Evolutionary conservation across 2,113 vertebrate species (phyloP), one percentile per base, ranked within the genome.

Genomic region (Mugil cephalus): DNA sequence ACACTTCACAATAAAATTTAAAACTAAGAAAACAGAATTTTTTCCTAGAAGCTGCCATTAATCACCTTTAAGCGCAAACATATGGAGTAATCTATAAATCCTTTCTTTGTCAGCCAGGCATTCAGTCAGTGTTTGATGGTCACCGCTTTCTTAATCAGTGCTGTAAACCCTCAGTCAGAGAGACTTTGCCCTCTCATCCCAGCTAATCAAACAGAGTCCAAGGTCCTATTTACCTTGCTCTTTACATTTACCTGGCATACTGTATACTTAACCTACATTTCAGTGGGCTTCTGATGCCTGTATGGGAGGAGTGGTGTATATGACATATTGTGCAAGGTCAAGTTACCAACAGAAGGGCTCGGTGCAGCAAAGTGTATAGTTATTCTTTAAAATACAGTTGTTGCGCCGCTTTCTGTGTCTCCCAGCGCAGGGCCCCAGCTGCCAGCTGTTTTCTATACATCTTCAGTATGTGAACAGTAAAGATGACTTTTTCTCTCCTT

Each of bases 201-300:
- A 84, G 80, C 88, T 90, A 86, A 86, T 88, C 85, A 92, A 90
- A 90, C 84, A 85, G 14, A 36, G 82, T 92, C 73, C 86, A 93
- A 92, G 79, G 88, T 93, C 82, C 77, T 88, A 71, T 93, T 94
- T 91, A 69, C 61, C 46, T 54, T 69, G 54, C 55, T 56, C 69
- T 74, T 86, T 68, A 75, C 24, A 73, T 89, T 80, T 86, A 84
- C 77, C 71, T 83, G 65, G 45, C 55, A 84, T 60, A 74, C 19
- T 81, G 61, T 86, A 85, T 52, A 55, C 43, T 79, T 84, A 88
- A 87, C 74, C 77, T 78, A 80, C 15, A 80, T 84, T 65, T 46
- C 1, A n/a, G 42, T 9, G 8, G 35, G 47, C 38, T 47, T 54
- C 5, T 43, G 15, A 19, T n/a, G 45, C 11, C 52, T 48, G 12